Base-by-base conservation (phyloP, 2,888 invertebrate species). In the Nephrotoma appendiculata region DNA sequence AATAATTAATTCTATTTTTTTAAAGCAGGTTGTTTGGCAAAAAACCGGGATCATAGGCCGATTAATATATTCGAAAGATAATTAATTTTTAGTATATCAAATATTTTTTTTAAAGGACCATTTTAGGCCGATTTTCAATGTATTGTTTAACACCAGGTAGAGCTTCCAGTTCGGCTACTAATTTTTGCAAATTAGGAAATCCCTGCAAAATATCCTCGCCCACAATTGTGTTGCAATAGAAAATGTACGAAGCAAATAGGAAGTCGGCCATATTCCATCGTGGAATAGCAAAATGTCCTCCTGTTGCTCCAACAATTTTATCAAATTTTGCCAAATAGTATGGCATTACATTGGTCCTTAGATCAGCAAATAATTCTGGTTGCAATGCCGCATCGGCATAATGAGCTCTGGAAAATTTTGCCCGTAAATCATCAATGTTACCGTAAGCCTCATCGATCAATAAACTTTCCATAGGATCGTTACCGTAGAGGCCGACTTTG, bases 391-490 rank as follows among this genome's bases (percentile, higher is more conserved):
- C 15, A 57, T 57, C 52, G 6, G 9, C 52, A 57, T 11, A 57
- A 57, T 57, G 19, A 57, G 52, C 52, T 1, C 1, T 19, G 11
- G 11, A 57, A 15, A 15, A 57, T 57, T 57, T 57, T 5, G 0
- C 1, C n/a, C 93, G 92, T 83, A 94, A 89, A 89, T 94, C 93
- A 87, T 91, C 92, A 86, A 93, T 90, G 0, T 92, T 93, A 87
- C 93, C 93, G 11, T 92, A 92, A 4, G 91, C 90, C 1, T 92
- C 89, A 89, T 93, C 93, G 86, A 93, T 93, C 89, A 92, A 91
- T 71, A 93, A 89, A 88, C 91, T 90, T 89, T 93, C 93, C 92
- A 92, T 92, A 86, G 92, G 92, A 86, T 92, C 89, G 41, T 91
- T 91, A n/a, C 93, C 93, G 86, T 89, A 89, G 15, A 93, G 89